Percentiles rank a stretch among this genome's conserved stretches.
These are phyloP conservation scores for Seira sanloemensis DNA, from an alignment of 2,888 invertebrate species.

Conservation along the genomic window DNA sequence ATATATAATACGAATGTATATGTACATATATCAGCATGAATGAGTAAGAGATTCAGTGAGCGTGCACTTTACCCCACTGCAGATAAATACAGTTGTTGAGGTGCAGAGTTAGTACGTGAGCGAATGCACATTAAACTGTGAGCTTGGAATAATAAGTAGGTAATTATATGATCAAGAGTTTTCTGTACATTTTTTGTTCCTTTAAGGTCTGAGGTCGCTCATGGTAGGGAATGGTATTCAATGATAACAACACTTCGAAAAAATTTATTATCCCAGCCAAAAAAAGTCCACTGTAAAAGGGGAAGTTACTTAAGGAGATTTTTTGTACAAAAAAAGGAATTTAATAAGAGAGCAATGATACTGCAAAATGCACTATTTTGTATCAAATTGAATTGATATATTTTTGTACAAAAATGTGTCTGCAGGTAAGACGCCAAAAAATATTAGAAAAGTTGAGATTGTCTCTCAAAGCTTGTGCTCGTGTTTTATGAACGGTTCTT, in stretches of 20 bases:
- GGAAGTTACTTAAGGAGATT: not conserved
- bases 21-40: constrained; percentile 20
- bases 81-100: too few species aligned
- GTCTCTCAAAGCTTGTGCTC: too few species aligned
- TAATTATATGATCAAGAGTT: constrained; percentile 30
- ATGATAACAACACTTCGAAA: not conserved
- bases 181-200: constrained; percentile 26
- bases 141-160: constrained; percentile 38
- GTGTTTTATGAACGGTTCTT: too few species aligned
- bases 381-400: too few species aligned
- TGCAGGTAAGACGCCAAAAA: too few species aligned
- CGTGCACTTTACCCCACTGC: constrained; percentile 5
- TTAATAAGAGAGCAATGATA: too few species aligned
- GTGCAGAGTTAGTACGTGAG: not conserved
- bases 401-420: too few species aligned
- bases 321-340: too few species aligned
- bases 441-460: too few species aligned
- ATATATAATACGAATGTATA: not conserved
- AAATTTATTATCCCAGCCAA: not conserved
- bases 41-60: constrained; percentile 33
- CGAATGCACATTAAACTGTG: constrained; percentile 3
- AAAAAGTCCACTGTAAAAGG: not conserved
- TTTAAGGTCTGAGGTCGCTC: constrained; percentile 43
- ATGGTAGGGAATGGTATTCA: constrained; percentile 26
- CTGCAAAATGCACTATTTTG: too few species aligned